Conservation (phyloP, 2,113 vertebrate species). For the Chloropsis hardwickii region DNA sequence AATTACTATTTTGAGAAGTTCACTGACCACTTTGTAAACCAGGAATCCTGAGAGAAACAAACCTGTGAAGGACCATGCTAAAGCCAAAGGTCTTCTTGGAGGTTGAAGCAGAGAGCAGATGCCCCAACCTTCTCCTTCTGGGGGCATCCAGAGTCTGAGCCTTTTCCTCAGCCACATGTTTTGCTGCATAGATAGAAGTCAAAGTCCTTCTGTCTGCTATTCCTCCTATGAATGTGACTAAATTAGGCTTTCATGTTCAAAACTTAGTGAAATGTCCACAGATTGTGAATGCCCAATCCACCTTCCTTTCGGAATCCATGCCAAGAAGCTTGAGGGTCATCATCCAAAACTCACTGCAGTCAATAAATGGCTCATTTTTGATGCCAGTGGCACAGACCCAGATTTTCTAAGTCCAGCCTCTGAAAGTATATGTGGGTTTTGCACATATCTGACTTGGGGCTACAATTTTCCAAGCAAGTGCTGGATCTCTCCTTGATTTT, state of each 20-base stretch:
- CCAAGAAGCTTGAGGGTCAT: background rate
- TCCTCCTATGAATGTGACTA: background rate
- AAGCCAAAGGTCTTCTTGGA: background rate
- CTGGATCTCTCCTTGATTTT: background rate
- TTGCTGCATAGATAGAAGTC: background rate
- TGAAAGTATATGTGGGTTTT: background rate
- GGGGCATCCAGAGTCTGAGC: background rate
- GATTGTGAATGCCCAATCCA: background rate
- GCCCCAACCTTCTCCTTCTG: accelerated
- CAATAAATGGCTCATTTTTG: background rate
- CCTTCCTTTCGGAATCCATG: background rate
- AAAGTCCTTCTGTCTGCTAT: background rate
- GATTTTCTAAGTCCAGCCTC: background rate
- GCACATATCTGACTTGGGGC: background rate
- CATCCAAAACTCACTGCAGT: background rate
- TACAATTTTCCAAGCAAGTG: background rate
- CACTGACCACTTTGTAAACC: background rate
- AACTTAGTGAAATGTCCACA: background rate
- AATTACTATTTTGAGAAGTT: background rate
- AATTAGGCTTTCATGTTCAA: background rate
- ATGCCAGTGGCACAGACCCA: background rate
- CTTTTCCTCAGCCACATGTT: background rate
- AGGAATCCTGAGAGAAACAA: background rate
- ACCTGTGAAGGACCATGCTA: background rate
- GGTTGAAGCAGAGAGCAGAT: background rate